Percentiles rank a stretch among this genome's conserved stretches.
Evolutionary conservation across 2,113 vertebrate species (phyloP).

Genomic region (Zootoca vivipara): DNA sequence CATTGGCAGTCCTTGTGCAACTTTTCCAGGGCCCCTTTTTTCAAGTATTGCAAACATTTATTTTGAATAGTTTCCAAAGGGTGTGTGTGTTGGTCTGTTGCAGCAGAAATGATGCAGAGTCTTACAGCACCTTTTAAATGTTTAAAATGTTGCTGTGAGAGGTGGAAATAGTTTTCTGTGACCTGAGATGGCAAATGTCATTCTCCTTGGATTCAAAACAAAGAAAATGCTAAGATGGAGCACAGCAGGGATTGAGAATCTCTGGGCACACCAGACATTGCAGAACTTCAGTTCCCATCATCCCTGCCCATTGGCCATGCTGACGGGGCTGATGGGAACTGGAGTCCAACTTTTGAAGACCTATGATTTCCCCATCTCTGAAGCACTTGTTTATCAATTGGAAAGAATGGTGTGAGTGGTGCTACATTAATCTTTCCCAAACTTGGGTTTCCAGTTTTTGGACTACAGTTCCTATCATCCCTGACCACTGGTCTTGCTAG

Average conservation of each 20-base stretch:
- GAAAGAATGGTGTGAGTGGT: constrained; percentile 52
- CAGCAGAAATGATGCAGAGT: no score
- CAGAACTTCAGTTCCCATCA: no score
- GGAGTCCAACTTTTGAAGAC: no score
- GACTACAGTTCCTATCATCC: no score
- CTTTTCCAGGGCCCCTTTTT: not conserved
- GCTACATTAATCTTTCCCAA: not conserved
- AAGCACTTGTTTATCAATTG: constrained; percentile 68
- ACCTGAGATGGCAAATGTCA: constrained; percentile 60
- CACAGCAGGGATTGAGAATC: not conserved
- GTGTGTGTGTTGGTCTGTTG: no score
- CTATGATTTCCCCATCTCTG: not conserved
- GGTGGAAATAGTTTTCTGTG: constrained; percentile 52
- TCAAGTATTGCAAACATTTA: not conserved
- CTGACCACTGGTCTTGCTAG: no score
- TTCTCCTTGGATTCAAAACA: constrained; percentile 46
- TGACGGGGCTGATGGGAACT: no score
- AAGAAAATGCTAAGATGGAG: constrained; percentile 51
- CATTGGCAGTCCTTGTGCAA: not conserved
- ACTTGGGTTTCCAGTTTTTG: no score
- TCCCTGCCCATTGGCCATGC: no score
- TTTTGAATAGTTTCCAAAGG: no score
- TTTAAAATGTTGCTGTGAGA: constrained; percentile 48
- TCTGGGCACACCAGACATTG: no score
- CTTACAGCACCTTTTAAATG: constrained; percentile 11